Evolutionary conservation across 1,140 invertebrate genomes (phyloP).

Genomic region (Euschistus heros): DNA sequence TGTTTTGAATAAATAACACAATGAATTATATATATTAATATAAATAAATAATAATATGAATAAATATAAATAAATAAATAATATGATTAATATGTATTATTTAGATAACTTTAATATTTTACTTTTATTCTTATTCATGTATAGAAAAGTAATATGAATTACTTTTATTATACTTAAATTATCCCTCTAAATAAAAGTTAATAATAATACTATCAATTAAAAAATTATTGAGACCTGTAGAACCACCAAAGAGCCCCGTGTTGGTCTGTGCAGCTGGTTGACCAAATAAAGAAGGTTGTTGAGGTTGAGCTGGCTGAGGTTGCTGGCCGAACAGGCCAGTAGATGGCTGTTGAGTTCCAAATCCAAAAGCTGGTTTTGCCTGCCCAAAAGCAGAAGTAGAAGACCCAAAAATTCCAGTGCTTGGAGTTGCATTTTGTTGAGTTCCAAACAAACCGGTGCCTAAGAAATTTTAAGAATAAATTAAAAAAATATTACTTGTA

Average conservation of each 20-base stretch:
- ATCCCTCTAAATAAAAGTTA: too few relatives aligned
- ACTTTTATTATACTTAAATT: too few relatives aligned
- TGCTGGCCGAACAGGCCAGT: slow-evolving; percentile 45
- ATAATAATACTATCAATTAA: background rate
- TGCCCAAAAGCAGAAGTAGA: slow-evolving; percentile 48
- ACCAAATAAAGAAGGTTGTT: slow-evolving; percentile 46
- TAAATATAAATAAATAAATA: too few relatives aligned
- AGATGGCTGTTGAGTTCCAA: slow-evolving; percentile 38
- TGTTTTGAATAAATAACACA: too few relatives aligned
- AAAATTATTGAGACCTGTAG: slow-evolving; percentile 16
- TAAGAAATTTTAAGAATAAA: slow-evolving; percentile 13
- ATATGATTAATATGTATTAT: too few relatives aligned
- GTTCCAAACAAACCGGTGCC: slow-evolving; percentile 30
- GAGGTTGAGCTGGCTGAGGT: slow-evolving; percentile 35
- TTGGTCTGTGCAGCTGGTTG: slow-evolving; percentile 42
- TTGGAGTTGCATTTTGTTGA: slow-evolving; percentile 33
- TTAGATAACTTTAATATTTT: too few relatives aligned
- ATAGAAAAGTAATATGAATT: too few relatives aligned
- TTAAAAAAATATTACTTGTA: too few relatives aligned
- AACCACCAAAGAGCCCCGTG: slow-evolving; percentile 48
- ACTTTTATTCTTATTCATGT: too few relatives aligned
- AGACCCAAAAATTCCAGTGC: slow-evolving; percentile 43
- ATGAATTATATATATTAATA: too few relatives aligned
- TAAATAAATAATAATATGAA: too few relatives aligned
- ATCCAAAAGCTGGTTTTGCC: slow-evolving; percentile 43